Evolutionary conservation across 2,113 vertebrate species (phyloP).

Genomic region (Onychorhynchus coronatus): DNA sequence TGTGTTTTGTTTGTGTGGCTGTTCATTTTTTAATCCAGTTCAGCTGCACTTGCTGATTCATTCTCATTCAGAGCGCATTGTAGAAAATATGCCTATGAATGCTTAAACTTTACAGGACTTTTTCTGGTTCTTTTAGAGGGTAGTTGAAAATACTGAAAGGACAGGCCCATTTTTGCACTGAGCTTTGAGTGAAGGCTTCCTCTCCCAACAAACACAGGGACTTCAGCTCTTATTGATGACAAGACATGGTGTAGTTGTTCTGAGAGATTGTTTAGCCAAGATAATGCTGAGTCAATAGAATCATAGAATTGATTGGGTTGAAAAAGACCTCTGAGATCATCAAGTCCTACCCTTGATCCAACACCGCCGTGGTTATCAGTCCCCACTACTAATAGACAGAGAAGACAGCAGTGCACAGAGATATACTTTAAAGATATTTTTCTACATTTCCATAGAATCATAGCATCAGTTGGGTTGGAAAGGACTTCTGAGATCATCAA

Average conservation of each 20-base stretch:
- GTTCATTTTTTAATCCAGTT: neutral
- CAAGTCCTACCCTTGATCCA: too few species aligned
- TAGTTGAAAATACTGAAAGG: neutral
- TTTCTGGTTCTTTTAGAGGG: neutral
- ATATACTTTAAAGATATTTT: too few species aligned
- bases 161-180: neutral
- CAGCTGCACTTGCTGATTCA: neutral
- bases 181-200: neutral
- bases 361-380: too few species aligned
- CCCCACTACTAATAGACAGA: too few species aligned
- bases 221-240: neutral
- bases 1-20: neutral
- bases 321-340: too few species aligned
- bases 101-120: neutral
- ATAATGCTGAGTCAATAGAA: neutral
- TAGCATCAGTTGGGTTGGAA: too few species aligned
- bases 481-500: too few species aligned
- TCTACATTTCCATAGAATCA: too few species aligned
- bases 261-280: neutral
- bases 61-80: neutral
- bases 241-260: neutral
- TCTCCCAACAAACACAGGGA: neutral
- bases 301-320: too few species aligned
- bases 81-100: neutral
- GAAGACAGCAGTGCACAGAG: too few species aligned